A percentile compares a stretch with the other conserved stretches of the same genome.
Conservation (phyloP, 2,113 vertebrate species). For the Cyanoramphus novaezelandiae region DNA sequence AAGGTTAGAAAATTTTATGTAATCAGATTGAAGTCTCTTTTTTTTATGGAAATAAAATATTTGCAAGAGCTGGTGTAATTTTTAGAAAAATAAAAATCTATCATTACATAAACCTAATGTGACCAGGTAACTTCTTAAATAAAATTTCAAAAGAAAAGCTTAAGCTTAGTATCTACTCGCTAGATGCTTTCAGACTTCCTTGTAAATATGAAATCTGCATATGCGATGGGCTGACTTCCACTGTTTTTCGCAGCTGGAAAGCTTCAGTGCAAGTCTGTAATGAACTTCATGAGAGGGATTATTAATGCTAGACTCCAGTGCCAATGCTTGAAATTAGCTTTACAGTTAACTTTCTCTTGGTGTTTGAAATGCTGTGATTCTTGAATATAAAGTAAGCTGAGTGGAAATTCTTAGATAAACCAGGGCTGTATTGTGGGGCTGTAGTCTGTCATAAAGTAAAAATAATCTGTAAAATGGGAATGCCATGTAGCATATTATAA, state of each 20-base stretch:
- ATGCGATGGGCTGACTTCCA: neutral
- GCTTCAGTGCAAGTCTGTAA: neutral
- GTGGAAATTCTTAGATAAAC: neutral
- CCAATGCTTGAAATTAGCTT: neutral
- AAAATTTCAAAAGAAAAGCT: neutral
- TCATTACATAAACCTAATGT: neutral
- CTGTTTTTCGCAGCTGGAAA: neutral
- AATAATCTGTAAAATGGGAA: neutral
- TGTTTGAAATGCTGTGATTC: neutral
- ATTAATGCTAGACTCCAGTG: neutral
- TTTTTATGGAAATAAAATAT: neutral
- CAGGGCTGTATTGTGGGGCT: neutral
- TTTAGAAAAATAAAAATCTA: neutral
- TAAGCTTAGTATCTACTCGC: neutral
- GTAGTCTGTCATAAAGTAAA: neutral
- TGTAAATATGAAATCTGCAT: neutral
- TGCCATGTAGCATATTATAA: neutral
- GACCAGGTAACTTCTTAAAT: neutral
- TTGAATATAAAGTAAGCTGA: neutral
- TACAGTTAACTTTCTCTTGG: neutral
- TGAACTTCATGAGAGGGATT: neutral
- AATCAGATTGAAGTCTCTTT: neutral
- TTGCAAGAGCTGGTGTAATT: neutral
- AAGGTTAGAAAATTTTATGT: constrained; percentile 80
- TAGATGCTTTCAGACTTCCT: neutral